phyloP scores from a whole-genome alignment of 1,140 invertebrate species.

The Anoplophora glabripennis region DNA sequence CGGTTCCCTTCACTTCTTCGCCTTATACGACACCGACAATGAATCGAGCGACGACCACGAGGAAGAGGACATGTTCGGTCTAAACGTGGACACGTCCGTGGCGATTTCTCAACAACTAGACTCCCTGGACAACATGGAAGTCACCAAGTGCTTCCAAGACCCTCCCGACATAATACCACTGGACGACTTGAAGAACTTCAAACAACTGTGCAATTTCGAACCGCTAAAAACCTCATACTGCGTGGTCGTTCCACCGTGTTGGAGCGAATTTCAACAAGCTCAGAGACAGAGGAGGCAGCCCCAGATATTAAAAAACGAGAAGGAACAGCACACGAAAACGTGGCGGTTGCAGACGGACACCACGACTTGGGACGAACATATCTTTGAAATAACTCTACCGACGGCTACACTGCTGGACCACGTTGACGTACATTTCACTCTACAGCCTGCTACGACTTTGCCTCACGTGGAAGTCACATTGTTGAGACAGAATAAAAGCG shows the following conservation, averaged over 20 bases:
- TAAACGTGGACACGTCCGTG: conserved; percentile 27
- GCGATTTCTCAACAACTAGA: conserved; percentile 25
- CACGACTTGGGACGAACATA: conserved; percentile 86
- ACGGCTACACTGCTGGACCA: conserved; percentile 70
- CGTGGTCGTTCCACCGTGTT: conserved; percentile 87
- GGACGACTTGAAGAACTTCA: conserved; percentile 56
- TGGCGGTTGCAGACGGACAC: conserved; percentile 84
- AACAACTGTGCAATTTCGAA: conserved; percentile 65
- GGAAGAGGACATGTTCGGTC: conserved; percentile 56
- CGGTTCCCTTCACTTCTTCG: conserved; percentile 80
- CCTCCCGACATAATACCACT: conserved; percentile 35
- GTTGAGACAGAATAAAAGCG: conserved; percentile 70
- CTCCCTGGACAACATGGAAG: conserved; percentile 32
- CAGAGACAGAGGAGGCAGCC: conserved; percentile 75
- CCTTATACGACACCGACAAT: conserved; percentile 67
- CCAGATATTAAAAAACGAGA: conserved; percentile 71
- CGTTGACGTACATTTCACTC: conserved; percentile 80
- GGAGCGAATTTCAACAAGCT: conserved; percentile 83
- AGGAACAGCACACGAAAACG: conserved; percentile 75
- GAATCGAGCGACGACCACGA: conserved; percentile 66
- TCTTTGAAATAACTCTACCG: conserved; percentile 84
- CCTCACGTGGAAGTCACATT: conserved; percentile 75
- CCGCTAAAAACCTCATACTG: conserved; percentile 61
- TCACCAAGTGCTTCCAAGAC: conserved; percentile 40
- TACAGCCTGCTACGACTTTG: conserved; percentile 63